phyloP scores from a whole-genome alignment of 2,888 invertebrate species.

The Morpho deidamia region DNA sequence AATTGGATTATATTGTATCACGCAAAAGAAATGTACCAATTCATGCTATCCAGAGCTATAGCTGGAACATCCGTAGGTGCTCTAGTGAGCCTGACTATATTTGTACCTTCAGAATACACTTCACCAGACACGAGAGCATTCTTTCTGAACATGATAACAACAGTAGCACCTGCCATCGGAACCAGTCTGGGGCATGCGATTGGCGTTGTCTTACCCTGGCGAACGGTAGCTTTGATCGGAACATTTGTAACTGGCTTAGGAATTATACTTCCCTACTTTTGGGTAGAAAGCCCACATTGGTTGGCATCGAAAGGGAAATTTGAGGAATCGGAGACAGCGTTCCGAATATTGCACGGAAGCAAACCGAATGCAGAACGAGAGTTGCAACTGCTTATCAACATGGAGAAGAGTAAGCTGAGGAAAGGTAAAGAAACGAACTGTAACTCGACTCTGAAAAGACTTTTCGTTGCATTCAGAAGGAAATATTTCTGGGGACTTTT shows the following conservation, averaged over 20 bases:
- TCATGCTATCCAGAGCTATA: slow-evolving; percentile 6
- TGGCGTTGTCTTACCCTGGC: slow-evolving; percentile 21
- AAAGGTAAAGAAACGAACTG: background rate
- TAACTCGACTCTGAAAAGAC: background rate
- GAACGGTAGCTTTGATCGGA: slow-evolving; percentile 19
- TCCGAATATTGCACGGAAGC: slow-evolving; percentile 17
- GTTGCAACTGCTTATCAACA: slow-evolving; percentile 22
- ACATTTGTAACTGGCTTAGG: slow-evolving; percentile 17
- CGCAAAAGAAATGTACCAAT: slow-evolving; percentile 7
- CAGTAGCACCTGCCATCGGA: slow-evolving; percentile 21
- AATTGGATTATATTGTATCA: slow-evolving; percentile 20
- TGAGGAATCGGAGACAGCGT: slow-evolving; percentile 11
- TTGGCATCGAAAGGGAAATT: too few species aligned
- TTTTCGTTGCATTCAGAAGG: slow-evolving; percentile 7
- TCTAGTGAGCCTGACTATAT: slow-evolving; percentile 7
- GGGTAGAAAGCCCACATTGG: too few species aligned
- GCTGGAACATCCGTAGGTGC: slow-evolving; percentile 20
- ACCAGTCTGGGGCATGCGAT: slow-evolving; percentile 17
- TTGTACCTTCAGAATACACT: slow-evolving; percentile 17
- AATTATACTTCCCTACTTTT: slow-evolving; percentile 4
- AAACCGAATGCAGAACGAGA: slow-evolving; percentile 9
- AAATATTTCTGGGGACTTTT: slow-evolving; percentile 21
- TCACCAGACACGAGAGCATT: slow-evolving; percentile 15
- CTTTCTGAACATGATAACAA: slow-evolving; percentile 17
- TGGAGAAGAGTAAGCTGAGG: slow-evolving; percentile 18